Evolutionary conservation across 1,140 invertebrate genomes (phyloP).

Genomic region (Oryzaephilus surinamensis): DNA sequence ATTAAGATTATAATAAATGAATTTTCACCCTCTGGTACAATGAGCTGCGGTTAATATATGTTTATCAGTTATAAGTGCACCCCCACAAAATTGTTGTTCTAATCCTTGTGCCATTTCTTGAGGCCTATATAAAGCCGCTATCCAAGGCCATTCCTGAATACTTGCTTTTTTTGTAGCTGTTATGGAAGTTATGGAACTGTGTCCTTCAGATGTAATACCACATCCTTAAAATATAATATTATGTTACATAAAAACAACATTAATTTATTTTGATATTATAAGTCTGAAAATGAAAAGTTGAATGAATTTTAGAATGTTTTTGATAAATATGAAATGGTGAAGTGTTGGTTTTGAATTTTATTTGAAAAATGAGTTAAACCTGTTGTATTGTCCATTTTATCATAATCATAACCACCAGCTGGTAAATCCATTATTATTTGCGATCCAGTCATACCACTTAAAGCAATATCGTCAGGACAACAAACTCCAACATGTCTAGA

Average conservation of each 20-base stretch:
- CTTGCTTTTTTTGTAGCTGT: constrained; percentile 42
- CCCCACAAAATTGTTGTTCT: constrained; percentile 59
- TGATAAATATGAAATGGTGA: neutral
- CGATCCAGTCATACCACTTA: constrained; percentile 26
- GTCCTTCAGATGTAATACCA: constrained; percentile 50
- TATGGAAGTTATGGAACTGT: too few relatives aligned
- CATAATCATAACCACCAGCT: constrained; percentile 35
- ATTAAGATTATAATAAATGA: constrained; percentile 8
- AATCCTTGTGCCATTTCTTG: constrained; percentile 36
- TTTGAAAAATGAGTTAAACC: constrained; percentile 9
- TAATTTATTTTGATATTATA: neutral
- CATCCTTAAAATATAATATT: constrained; percentile 42
- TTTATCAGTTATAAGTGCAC: constrained; percentile 63
- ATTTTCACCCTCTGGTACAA: constrained; percentile 41
- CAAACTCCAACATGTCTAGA: constrained; percentile 50
- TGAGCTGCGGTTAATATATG: constrained; percentile 76
- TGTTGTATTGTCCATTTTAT: constrained; percentile 35
- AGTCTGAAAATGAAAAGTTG: neutral
- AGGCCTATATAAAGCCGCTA: constrained; percentile 55
- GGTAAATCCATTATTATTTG: constrained; percentile 38
- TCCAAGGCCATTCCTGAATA: constrained; percentile 61
- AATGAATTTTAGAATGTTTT: neutral
- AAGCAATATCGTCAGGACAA: constrained; percentile 44
- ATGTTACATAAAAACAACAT: neutral
- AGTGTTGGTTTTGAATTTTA: too few relatives aligned